Evolutionary conservation across 2,113 vertebrate genomes (phyloP).

Genomic region (Bungarus multicinctus): DNA sequence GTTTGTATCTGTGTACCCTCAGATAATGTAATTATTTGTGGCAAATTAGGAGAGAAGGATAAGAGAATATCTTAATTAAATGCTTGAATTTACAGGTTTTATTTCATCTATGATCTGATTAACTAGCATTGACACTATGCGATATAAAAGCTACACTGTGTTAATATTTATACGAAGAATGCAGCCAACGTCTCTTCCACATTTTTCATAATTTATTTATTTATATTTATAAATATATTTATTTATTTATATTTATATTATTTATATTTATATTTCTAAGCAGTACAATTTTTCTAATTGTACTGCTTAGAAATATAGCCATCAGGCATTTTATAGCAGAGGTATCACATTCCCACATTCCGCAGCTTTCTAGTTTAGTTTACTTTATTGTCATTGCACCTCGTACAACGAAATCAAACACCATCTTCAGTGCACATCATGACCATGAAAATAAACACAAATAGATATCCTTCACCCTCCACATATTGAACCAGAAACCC

Average conservation of each 20-base stretch:
- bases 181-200: neutral
- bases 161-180: neutral
- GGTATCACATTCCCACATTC: neutral
- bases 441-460: too few species aligned
- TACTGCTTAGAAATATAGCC: neutral
- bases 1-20: neutral
- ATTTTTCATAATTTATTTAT: too few species aligned
- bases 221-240: too few species aligned
- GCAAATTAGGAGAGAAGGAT: neutral
- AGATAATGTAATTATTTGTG: neutral
- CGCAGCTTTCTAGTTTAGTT: neutral
- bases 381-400: too few species aligned
- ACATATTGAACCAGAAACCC: too few species aligned
- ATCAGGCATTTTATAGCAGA: neutral
- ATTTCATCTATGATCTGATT: conserved; percentile 24
- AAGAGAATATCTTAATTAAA: conserved; percentile 42
- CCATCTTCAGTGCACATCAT: too few species aligned
- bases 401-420: too few species aligned
- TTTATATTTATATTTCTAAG: too few species aligned
- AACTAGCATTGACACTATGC: conserved; percentile 23
- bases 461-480: too few species aligned
- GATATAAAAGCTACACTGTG: conserved; percentile 4
- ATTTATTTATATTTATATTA: too few species aligned
- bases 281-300: too few species aligned
- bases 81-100: conserved; percentile 46